Percentiles rank a stretch among this genome's conserved stretches.
Conservation (phyloP, 2,113 vertebrate species). For the Syngnathus scovelli region DNA sequence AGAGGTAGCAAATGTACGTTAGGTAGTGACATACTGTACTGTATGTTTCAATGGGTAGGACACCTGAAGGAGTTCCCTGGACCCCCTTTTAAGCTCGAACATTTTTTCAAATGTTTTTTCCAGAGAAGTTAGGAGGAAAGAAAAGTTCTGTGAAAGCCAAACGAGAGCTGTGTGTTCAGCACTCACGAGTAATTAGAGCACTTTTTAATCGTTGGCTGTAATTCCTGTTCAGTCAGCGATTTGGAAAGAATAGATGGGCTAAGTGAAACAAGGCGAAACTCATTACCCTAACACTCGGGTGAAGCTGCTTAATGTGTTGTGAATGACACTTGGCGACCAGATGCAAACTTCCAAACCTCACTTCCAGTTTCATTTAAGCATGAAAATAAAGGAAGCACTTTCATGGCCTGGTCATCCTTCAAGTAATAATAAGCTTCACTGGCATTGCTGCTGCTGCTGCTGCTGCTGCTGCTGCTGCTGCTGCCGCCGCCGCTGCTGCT, state of each 20-base stretch:
- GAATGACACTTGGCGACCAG: conserved; percentile 14
- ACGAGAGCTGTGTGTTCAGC: background rate
- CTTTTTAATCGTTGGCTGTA: background rate
- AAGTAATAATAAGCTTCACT: background rate
- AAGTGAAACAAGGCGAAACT: conserved; percentile 5
- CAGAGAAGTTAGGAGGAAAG: background rate
- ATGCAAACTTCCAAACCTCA: conserved; percentile 14
- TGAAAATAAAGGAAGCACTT: background rate
- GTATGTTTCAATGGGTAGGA: no score
- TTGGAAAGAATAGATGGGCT: conserved; percentile 7
- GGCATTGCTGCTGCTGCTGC: background rate
- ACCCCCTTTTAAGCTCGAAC: background rate
- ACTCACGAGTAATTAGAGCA: background rate
- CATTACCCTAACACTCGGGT: background rate
- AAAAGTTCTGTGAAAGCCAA: background rate
- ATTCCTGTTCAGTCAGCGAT: conserved; percentile 4
- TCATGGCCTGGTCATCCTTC: conserved; percentile 4
- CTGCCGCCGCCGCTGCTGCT: no score
- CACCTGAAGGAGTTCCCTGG: background rate
- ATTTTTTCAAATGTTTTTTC: background rate
- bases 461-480: background rate
- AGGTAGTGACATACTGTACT: no score
- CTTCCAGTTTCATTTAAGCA: conserved; percentile 19
- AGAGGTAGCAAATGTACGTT: no score
- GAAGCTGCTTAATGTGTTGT: conserved; percentile 7